phyloP scores from a whole-genome alignment of 2,797 vertebrate species.

The Coilia nasus region DNA sequence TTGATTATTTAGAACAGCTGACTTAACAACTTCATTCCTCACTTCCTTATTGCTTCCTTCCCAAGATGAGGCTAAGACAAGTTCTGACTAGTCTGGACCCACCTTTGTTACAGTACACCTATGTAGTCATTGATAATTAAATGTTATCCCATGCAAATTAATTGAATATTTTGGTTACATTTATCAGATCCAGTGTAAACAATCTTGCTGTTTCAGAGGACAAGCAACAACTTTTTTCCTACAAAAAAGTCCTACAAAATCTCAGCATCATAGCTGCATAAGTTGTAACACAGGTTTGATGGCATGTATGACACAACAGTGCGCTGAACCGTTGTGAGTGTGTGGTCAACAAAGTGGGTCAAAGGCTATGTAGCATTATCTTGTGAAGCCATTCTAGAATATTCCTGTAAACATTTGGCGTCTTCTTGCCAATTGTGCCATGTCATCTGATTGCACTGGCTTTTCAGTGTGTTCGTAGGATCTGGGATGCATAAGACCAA shows the following conservation, averaged over 20 bases:
- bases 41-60: background rate
- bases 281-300: background rate
- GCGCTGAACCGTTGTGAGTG: background rate
- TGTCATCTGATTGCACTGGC: constrained; percentile 32
- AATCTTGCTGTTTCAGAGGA: background rate
- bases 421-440: constrained; percentile 57
- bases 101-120: background rate
- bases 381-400: constrained; percentile 47
- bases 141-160: background rate
- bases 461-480: constrained; percentile 35
- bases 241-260: background rate
- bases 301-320: background rate
- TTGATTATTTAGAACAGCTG: no score
- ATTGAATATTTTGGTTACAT: background rate
- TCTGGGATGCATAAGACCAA: background rate
- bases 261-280: background rate
- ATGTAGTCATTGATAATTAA: background rate
- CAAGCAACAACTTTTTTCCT: background rate
- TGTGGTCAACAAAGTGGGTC: constrained; percentile 18
- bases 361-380: constrained; percentile 43
- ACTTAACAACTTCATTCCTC: no score
- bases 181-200: background rate
- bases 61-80: background rate
- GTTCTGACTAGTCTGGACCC: background rate
- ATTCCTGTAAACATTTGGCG: constrained; percentile 44